Conservation (phyloP, 2,113 vertebrate genomes). For the Tragulus kanchil region DNA sequence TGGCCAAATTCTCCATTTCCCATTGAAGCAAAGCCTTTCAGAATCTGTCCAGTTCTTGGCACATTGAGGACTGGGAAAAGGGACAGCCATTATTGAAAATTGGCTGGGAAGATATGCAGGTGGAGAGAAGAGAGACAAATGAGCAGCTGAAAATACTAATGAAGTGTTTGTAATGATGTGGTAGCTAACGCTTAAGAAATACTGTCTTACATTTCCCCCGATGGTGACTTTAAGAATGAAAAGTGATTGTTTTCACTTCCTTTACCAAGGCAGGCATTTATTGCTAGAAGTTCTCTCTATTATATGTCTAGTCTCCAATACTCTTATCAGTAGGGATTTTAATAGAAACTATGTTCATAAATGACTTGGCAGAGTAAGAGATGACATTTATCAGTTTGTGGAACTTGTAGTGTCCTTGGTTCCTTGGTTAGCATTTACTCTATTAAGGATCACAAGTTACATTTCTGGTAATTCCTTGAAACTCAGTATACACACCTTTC, state of each 20-base stretch:
- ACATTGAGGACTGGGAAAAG: conserved; percentile 71
- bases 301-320: neutral
- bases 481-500: neutral
- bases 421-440: neutral
- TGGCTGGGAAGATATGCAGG: conserved; percentile 73
- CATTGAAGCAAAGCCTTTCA: conserved; percentile 73
- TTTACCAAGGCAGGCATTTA: neutral
- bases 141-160: conserved; percentile 70
- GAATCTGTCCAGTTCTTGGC: conserved; percentile 70
- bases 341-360: neutral
- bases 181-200: conserved; percentile 44
- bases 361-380: neutral
- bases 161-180: conserved; percentile 65
- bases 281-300: conserved; percentile 28
- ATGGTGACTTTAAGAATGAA: conserved; percentile 58
- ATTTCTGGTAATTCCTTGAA: conserved; percentile 3
- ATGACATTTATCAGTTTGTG: neutral
- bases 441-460: neutral
- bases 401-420: neutral
- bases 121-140: conserved; percentile 66
- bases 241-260: conserved; percentile 52
- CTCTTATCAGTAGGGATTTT: neutral
- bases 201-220: conserved; percentile 55
- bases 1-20: conserved; percentile 62
- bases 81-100: conserved; percentile 75